A percentile compares a stretch with the other conserved stretches of the same genome.
Conservation (phyloP, 2,888 invertebrate genomes). For the Drosophila mulleri region DNA sequence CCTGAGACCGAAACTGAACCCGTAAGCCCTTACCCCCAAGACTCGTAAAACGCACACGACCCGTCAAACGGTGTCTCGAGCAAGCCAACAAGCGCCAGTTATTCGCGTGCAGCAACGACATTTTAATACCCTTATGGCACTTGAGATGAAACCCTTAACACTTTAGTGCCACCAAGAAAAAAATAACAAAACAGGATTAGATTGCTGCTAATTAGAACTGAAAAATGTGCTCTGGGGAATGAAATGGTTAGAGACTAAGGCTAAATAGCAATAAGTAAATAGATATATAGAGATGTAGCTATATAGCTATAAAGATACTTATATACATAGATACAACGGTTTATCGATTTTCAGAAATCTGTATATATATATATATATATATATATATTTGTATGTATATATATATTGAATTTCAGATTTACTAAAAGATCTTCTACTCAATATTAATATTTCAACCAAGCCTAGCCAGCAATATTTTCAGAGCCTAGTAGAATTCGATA, state of each 20-base stretch:
- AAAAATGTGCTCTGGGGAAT: no score
- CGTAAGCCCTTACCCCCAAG: conserved; percentile 4
- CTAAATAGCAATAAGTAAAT: not conserved
- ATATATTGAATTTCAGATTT: no score
- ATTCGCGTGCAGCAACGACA: conserved; percentile 1
- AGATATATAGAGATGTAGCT: not conserved
- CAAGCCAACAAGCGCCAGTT: conserved; percentile 1
- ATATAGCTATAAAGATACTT: not conserved
- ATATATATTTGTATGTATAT: not conserved
- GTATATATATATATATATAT: not conserved
- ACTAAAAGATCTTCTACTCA: no score
- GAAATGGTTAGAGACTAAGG: not conserved
- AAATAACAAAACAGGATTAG: not conserved
- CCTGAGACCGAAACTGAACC: conserved; percentile 7
- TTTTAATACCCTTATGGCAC: conserved; percentile 8
- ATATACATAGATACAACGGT: not conserved
- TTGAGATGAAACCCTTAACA: not conserved
- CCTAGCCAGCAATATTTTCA: not conserved
- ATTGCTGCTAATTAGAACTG: not conserved
- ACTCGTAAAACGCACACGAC: conserved; percentile 12
- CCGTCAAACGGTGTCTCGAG: conserved; percentile 9
- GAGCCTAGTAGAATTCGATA: no score
- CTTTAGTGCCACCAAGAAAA: not conserved
- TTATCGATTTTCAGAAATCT: no score
- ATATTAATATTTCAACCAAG: not conserved